Conservation (phyloP, 1,140 invertebrate species). For the Semibalanus balanoides region DNA sequence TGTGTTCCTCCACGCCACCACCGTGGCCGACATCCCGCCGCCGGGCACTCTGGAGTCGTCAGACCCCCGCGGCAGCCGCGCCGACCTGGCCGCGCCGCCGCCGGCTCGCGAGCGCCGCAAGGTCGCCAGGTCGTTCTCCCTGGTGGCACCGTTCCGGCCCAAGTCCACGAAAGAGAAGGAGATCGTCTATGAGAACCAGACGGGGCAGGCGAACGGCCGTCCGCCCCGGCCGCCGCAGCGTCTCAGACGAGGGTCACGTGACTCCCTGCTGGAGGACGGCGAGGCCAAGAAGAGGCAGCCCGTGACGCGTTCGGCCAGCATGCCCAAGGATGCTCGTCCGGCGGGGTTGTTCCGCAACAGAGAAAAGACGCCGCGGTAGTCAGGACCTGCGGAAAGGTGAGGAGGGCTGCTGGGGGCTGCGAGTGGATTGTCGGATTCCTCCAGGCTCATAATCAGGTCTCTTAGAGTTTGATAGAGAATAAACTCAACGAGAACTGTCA, state of each 20-base stretch:
- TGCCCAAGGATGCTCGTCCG: neutral
- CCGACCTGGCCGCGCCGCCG: neutral
- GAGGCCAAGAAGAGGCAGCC: neutral
- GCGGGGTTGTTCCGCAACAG: neutral
- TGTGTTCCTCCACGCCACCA: slow-evolving; percentile 24
- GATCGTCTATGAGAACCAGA: slow-evolving; percentile 4
- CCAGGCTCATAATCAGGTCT: too few species aligned
- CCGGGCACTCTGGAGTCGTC: slow-evolving; percentile 24
- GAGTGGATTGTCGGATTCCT: too few species aligned
- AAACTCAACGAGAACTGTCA: too few species aligned
- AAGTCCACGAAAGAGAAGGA: slow-evolving; percentile 26
- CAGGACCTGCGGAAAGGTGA: neutral
- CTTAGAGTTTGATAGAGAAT: too few species aligned
- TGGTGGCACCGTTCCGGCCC: slow-evolving; percentile 67
- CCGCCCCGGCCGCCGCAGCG: neutral
- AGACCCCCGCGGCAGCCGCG: slow-evolving; percentile 34
- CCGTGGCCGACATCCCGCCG: slow-evolving; percentile 25
- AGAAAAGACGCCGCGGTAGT: neutral
- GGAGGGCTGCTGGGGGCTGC: too few species aligned
- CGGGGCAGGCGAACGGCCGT: neutral
- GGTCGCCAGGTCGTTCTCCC: slow-evolving; percentile 62
- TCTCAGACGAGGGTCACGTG: neutral
- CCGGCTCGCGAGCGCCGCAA: slow-evolving; percentile 17
- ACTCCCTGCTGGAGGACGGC: neutral
- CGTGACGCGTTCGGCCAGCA: neutral